These are phyloP conservation scores for Brachylomia viminalis DNA, from an alignment of 2,888 invertebrate genomes.

Conservation along the genomic window DNA sequence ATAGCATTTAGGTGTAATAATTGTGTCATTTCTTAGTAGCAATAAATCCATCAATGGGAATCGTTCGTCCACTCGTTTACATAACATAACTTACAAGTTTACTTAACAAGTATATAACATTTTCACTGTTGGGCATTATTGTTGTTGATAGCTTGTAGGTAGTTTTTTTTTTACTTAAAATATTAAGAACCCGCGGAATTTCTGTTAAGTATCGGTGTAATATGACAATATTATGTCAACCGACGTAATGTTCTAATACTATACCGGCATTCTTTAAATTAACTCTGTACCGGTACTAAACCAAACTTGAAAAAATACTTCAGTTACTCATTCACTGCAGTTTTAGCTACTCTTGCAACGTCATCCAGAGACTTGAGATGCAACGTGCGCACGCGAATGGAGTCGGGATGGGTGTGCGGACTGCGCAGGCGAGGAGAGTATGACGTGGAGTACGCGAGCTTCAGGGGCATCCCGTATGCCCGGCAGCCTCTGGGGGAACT, in stretches of 20 bases:
- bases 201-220: neutral
- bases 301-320: neutral
- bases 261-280: neutral
- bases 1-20: too few relatives aligned
- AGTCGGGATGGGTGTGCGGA: slow-evolving; percentile 61
- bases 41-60: too few relatives aligned
- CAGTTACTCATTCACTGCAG: neutral
- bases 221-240: neutral
- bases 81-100: too few relatives aligned
- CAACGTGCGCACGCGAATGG: slow-evolving; percentile 52
- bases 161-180: too few relatives aligned
- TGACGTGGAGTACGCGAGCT: slow-evolving; percentile 60
- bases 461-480: slow-evolving; percentile 66
- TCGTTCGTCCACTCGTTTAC: too few relatives aligned
- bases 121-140: too few relatives aligned
- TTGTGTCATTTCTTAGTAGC: too few relatives aligned
- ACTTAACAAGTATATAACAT: too few relatives aligned
- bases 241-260: neutral
- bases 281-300: neutral
- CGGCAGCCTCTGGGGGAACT: slow-evolving; percentile 57
- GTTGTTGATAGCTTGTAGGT: too few relatives aligned
- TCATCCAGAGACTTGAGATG: slow-evolving; percentile 31
- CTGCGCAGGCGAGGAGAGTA: slow-evolving; percentile 47
- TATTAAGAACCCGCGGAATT: too few relatives aligned
- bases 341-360: slow-evolving; percentile 14